These are phyloP conservation scores for Drosophila niveifrons DNA, from an alignment of 2,888 invertebrate species.

Conservation along the genomic window DNA sequence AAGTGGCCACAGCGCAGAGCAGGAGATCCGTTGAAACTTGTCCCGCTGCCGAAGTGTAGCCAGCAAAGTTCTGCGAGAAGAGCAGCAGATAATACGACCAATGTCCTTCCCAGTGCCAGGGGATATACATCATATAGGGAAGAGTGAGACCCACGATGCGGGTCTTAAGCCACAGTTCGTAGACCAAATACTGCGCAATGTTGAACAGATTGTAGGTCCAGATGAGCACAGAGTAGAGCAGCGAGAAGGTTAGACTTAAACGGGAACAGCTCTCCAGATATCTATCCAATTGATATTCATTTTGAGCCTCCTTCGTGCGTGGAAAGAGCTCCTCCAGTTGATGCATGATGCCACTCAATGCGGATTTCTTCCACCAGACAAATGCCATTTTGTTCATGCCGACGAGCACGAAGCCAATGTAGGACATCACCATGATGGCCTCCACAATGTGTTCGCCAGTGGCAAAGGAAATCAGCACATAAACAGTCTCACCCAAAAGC, in stretches of 20 bases:
- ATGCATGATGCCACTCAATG: constrained; percentile 62
- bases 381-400: constrained; percentile 77
- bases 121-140: constrained; percentile 71
- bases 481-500: constrained; percentile 65
- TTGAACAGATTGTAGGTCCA: constrained; percentile 82
- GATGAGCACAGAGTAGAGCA: constrained; percentile 79
- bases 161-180: constrained; percentile 57
- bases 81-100: constrained; percentile 74
- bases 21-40: constrained; percentile 82
- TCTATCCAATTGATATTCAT: constrained; percentile 41
- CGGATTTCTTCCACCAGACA: constrained; percentile 71
- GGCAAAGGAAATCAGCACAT: constrained; percentile 61
- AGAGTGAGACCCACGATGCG: constrained; percentile 57
- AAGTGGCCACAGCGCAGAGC: constrained; percentile 75
- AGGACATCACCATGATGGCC: constrained; percentile 76
- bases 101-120: constrained; percentile 68
- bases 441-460: constrained; percentile 69
- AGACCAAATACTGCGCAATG: constrained; percentile 67
- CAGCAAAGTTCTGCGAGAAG: constrained; percentile 65
- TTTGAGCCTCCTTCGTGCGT: constrained; percentile 30
- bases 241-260: constrained; percentile 68
- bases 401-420: constrained; percentile 77
- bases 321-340: constrained; percentile 72
- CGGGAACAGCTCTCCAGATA: constrained; percentile 59
- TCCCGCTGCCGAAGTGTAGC: constrained; percentile 73